Conservation (phyloP, 2,888 invertebrate genomes). For the Chymomyza caudatula region DNA sequence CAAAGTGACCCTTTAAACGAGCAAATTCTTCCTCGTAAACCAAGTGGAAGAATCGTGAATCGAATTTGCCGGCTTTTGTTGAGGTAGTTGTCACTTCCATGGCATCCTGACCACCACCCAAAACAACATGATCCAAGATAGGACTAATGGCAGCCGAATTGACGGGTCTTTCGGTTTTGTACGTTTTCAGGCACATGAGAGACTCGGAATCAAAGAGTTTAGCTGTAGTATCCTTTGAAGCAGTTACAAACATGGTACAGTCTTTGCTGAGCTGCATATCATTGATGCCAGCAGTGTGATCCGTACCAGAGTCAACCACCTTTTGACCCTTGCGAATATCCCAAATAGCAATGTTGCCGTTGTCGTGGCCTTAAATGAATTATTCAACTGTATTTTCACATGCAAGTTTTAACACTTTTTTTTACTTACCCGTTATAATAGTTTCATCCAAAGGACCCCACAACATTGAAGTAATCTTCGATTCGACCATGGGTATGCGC, state of each 20-base stretch:
- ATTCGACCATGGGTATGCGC: constrained; percentile 87
- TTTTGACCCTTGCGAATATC: constrained; percentile 93
- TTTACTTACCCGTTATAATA: constrained; percentile 84
- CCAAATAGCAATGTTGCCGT: constrained; percentile 95
- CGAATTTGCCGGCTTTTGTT: constrained; percentile 96
- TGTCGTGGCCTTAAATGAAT: constrained; percentile 85
- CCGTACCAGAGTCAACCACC: constrained; percentile 85
- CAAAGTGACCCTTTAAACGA: constrained; percentile 99
- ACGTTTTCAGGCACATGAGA: constrained; percentile 92
- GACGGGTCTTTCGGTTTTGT: constrained; percentile 97
- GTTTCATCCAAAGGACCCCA: constrained; percentile 97
- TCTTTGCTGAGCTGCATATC: constrained; percentile 98
- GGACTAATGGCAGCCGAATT: constrained; percentile 99
- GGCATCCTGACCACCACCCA: constrained; percentile 99
- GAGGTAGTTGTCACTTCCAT: constrained; percentile 99
- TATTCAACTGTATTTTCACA: neutral
- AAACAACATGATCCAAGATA: constrained; percentile 94
- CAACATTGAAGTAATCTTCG: constrained; percentile 93
- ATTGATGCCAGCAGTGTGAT: constrained; percentile 92
- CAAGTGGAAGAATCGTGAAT: constrained; percentile 95
- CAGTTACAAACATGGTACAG: constrained; percentile 96
- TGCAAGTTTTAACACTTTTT: neutral
- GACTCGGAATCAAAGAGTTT: constrained; percentile 95
- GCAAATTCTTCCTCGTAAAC: constrained; percentile 98
- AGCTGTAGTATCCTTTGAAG: constrained; percentile 97